phyloP scores from a whole-genome alignment of 2,113 vertebrate genomes.

The Perca flavescens region DNA sequence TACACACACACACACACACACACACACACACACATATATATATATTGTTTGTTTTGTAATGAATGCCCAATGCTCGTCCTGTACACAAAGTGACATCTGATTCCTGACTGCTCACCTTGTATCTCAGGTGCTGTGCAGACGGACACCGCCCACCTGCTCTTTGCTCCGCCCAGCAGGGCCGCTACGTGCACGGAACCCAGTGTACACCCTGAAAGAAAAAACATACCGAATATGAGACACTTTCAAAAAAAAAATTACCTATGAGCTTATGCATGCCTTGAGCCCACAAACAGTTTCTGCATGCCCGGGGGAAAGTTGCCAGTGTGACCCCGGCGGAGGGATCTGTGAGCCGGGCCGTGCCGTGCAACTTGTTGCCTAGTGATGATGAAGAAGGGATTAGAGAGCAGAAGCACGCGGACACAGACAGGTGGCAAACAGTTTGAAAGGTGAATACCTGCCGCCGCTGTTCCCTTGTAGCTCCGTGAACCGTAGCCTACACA shows the following conservation, averaged over 20 bases:
- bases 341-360: constrained; percentile 4
- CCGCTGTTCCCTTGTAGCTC: background rate
- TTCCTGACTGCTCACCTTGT: background rate
- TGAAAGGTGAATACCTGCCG: constrained; percentile 18
- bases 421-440: background rate
- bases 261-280: background rate
- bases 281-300: background rate
- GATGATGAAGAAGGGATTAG: constrained; percentile 9
- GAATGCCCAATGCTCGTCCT: background rate
- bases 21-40: no score
- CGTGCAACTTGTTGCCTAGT: constrained; percentile 20
- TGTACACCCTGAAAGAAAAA: background rate
- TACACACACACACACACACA: no score
- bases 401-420: background rate
- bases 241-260: no score
- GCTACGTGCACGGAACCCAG: background rate
- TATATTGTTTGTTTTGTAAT: background rate
- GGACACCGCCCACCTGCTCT: constrained; percentile 47
- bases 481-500: background rate
- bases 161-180: constrained; percentile 46
- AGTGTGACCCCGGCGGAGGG: background rate
- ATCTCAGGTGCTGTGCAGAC: constrained; percentile 38
- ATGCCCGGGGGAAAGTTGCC: background rate
- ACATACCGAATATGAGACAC: background rate
- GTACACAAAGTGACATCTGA: background rate